These are phyloP conservation scores for Tanypteryx hageni DNA, from an alignment of 2,888 invertebrate genomes.

Conservation along the genomic window DNA sequence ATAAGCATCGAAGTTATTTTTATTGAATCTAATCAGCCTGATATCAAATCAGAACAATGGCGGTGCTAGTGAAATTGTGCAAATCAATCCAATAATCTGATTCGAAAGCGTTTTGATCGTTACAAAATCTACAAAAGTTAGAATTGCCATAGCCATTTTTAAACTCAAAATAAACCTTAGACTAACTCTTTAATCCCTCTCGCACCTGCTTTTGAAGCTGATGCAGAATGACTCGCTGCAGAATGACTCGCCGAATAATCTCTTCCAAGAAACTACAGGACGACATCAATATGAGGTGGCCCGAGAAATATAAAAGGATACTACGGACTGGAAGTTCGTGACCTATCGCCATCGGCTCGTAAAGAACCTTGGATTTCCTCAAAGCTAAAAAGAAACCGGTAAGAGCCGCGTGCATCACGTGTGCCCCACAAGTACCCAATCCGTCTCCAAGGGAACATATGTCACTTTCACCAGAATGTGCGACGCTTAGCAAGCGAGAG, in stretches of 20 bases:
- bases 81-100: not conserved
- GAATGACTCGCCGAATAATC: not conserved
- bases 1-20: too few species aligned
- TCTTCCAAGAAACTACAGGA: not conserved
- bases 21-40: too few species aligned
- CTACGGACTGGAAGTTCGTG: not conserved
- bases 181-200: not conserved
- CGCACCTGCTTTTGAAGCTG: not conserved
- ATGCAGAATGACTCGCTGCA: not conserved
- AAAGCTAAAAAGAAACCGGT: not conserved
- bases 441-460: not conserved
- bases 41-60: too few species aligned
- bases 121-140: not conserved
- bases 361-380: not conserved
- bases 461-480: not conserved
- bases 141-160: not conserved
- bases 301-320: not conserved
- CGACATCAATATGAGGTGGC: not conserved
- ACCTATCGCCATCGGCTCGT: not conserved
- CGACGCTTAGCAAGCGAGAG: not conserved
- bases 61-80: too few species aligned
- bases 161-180: not conserved
- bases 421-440: not conserved
- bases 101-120: not conserved
- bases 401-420: not conserved